A percentile compares a stretch with the other conserved stretches of the same genome.
Conservation (phyloP, 2,113 vertebrate genomes). For the Sinocyclocheilus anophthalmus region DNA sequence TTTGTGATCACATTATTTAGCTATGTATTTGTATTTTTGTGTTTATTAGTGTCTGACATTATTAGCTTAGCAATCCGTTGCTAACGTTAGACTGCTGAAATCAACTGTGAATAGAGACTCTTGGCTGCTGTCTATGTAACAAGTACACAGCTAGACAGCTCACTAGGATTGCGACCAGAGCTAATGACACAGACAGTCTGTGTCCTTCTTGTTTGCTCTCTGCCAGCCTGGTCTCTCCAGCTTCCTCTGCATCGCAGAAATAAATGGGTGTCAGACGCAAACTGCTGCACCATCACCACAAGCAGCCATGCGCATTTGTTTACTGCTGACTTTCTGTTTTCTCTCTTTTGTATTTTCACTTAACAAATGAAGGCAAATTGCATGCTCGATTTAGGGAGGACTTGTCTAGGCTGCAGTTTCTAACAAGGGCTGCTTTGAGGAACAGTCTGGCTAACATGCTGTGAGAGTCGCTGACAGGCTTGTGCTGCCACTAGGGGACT, state of each 20-base stretch:
- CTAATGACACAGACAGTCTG: no score
- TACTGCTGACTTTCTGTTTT: conserved; percentile 52
- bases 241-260: conserved; percentile 39
- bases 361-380: conserved; percentile 48
- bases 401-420: conserved; percentile 44
- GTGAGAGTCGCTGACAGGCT: not conserved
- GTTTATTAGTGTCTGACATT: no score
- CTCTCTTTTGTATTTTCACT: conserved; percentile 33
- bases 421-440: conserved; percentile 23
- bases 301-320: conserved; percentile 21
- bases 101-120: not conserved
- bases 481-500: not conserved
- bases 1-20: no score
- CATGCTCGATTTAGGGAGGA: conserved; percentile 13
- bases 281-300: conserved; percentile 43
- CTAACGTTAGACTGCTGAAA: not conserved
- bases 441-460: not conserved
- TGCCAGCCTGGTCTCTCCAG: conserved; percentile 11
- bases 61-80: no score
- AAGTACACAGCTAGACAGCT: not conserved
- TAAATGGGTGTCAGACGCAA: conserved; percentile 49
- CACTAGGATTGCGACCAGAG: not conserved
- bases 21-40: no score
- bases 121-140: not conserved
- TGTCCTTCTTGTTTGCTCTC: not conserved